Base-by-base conservation (phyloP, 2,797 vertebrate genomes). In the Chloroceryle amazona region DNA sequence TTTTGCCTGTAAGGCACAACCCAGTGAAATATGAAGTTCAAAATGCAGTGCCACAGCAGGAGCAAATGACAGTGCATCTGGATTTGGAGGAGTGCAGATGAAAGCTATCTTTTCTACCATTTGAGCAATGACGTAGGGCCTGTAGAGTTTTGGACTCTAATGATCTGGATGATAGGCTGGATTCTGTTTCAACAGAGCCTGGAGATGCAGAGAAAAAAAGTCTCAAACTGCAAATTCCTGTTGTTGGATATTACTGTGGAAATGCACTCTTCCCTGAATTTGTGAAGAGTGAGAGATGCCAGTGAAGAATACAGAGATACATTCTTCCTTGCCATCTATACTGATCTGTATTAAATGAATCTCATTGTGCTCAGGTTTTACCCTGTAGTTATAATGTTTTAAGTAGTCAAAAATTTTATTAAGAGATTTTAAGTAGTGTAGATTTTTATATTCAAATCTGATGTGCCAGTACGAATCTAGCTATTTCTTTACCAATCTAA, bases 11-110 rank as follows among this genome's bases (percentile, higher is more conserved):
- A 86, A 90, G 68, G 55, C 84, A 72, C 65, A 83, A 47, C 26
- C n/a, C 39, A 42, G 82, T 60, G 70, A 93, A 92, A 93, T 39
- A 51, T 72, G 54, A 83, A 90, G 81, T 90, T 84, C 87, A 81
- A 81, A 86, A 86, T 73, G 73, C 76, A 84, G 28, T 70, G 14
- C 51, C 73, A 63, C 58, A 91, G 76, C 91, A 88, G 87, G 85
- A 93, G 28, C 39, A 88, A 93, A 93, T 68, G 84, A 60, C 49
- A 81, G 46, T 23, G 54, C 75, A 82, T 95, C 87, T 91, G 73
- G 76, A 49, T 93, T 84, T 70, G 82, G 51, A 88, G 80, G 31
- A 81, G 67, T 73, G 47, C 82, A 88, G 66, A 90, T 51, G 80
- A 96, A 90, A 93, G 31, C 70, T 91, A 66, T 78, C 0, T 26